Conservation (phyloP, 2,888 invertebrate genomes). For the Pherbina coryleti region DNA sequence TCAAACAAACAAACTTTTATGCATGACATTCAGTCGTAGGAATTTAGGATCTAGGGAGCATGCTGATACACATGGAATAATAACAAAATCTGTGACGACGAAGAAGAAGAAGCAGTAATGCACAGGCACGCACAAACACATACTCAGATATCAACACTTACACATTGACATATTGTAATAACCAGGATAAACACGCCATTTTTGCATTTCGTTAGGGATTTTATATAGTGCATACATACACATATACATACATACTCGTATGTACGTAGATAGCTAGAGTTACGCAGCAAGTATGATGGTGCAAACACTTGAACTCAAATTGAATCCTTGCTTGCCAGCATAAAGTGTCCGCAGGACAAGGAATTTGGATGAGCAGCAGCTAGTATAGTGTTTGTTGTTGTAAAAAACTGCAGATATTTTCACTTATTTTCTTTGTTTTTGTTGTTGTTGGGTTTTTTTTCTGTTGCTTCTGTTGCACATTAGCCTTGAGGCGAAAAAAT, state of each 20-base stretch:
- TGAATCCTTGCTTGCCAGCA: conserved; percentile 6
- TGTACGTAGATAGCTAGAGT: too few relatives aligned
- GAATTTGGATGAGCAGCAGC: neutral
- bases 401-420: neutral
- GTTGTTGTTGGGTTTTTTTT: neutral
- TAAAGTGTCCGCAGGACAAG: neutral
- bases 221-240: neutral
- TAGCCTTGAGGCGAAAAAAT: neutral
- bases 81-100: too few relatives aligned
- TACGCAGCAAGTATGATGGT: neutral
- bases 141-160: neutral
- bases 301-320: conserved; percentile 24
- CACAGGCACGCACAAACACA: neutral
- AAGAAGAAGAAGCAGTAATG: neutral
- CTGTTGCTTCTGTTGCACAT: neutral
- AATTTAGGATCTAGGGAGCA: too few relatives aligned
- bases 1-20: neutral
- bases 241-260: too few relatives aligned
- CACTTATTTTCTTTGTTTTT: neutral
- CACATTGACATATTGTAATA: conserved; percentile 31
- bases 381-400: neutral
- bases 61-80: too few relatives aligned
- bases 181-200: conserved; percentile 18
- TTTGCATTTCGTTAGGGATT: conserved; percentile 19
- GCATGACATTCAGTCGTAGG: too few relatives aligned